Conservation (phyloP, 2,797 vertebrate genomes). For the Gallinago stenura region DNA sequence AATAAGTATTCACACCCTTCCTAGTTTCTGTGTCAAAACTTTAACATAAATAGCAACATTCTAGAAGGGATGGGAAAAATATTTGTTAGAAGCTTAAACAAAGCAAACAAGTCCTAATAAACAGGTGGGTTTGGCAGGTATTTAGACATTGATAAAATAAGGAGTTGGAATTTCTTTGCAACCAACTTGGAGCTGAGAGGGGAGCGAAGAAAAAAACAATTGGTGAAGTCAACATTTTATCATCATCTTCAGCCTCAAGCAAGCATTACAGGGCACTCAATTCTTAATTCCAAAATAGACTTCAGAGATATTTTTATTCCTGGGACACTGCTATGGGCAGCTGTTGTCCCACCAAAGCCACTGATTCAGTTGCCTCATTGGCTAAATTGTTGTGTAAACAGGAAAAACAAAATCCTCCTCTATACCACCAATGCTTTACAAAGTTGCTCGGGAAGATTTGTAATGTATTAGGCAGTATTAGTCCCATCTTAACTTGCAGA, state of each 20-base stretch:
- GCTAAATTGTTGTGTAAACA: background rate
- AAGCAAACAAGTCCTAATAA: background rate
- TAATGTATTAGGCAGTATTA: conserved; percentile 8
- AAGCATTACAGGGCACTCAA: background rate
- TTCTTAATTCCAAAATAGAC: background rate
- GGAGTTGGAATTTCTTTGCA: background rate
- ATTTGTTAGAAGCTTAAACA: background rate
- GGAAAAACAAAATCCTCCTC: background rate
- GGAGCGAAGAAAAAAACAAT: fast-evolving
- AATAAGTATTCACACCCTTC: background rate
- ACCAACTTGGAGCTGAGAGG: background rate
- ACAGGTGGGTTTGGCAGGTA: background rate
- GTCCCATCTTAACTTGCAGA: background rate
- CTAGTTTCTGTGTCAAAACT: background rate
- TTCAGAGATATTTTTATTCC: background rate
- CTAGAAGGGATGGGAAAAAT: background rate
- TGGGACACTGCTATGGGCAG: background rate
- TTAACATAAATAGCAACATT: background rate
- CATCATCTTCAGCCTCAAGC: background rate
- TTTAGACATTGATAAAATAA: background rate
- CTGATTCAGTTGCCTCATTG: background rate
- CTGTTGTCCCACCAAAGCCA: background rate
- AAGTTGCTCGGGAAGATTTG: conserved; percentile 12
- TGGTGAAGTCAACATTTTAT: background rate
- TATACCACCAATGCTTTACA: background rate